phyloP scores from a whole-genome alignment of 2,113 vertebrate species.

The Syngnathus scovelli region DNA sequence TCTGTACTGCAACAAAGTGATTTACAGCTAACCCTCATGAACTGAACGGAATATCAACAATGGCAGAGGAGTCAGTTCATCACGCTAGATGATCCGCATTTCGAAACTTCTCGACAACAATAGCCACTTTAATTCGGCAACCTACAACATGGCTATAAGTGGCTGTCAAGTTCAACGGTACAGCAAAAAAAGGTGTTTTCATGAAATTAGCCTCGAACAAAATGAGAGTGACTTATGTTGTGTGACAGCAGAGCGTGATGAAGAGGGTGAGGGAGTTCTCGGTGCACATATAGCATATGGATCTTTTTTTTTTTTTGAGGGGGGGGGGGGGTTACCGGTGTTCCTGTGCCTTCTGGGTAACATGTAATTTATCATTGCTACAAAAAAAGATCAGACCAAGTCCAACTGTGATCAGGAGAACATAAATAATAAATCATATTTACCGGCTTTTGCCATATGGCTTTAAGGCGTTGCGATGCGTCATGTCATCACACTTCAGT shows the following conservation, averaged over 20 bases:
- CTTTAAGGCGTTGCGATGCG: slow-evolving; percentile 31
- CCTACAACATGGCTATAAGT: slow-evolving; percentile 51
- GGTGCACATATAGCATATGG: slow-evolving; percentile 20
- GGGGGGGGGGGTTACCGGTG: slow-evolving; percentile 1
- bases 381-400: slow-evolving; percentile 25
- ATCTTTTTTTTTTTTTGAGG: slow-evolving; percentile 22
- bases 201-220: slow-evolving; percentile 42
- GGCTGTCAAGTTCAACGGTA: slow-evolving; percentile 49
- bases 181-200: slow-evolving; percentile 54
- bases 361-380: slow-evolving; percentile 30
- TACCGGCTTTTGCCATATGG: slow-evolving; percentile 41
- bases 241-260: slow-evolving; percentile 16
- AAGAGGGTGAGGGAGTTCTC: slow-evolving; percentile 11
- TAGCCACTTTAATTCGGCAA: slow-evolving; percentile 27
- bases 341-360: slow-evolving; percentile 28
- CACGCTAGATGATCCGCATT: slow-evolving; percentile 11
- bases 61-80: not conserved
- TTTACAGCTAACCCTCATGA: slow-evolving; percentile 4
- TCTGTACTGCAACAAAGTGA: slow-evolving; percentile 1
- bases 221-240: slow-evolving; percentile 38
- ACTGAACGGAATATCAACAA: not conserved
- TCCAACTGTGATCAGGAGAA: slow-evolving; percentile 30
- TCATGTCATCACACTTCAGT: slow-evolving; percentile 41
- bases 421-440: slow-evolving; percentile 40
- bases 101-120: not conserved